Evolutionary conservation across 2,113 vertebrate species (phyloP), one percentile per base, ranked within the genome.

Genomic region (Pungitius pungitius): DNA sequence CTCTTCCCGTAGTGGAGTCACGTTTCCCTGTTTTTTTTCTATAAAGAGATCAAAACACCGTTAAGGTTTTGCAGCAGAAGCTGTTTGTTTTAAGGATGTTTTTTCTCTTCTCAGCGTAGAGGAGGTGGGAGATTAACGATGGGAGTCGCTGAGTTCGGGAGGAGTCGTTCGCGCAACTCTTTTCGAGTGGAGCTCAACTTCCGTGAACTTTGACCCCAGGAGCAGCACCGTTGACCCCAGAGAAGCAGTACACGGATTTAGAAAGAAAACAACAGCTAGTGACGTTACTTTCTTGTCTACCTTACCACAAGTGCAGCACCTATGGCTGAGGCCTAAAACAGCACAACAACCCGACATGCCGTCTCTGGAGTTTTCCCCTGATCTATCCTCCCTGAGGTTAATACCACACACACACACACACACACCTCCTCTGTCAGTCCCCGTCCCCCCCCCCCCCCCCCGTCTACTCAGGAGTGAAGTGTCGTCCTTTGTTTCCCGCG

Each of bases 341-440:
- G 43, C 65, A 74, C 69, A 78, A 71, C 75, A 77, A 75, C 47
- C 47, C 37, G 43, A 75, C 75, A 42, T 42, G 63, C 43, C 42
- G 75, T 77, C 79, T 81, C 85, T n/a, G 62, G 73, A 85, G 86
- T 73, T 78, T 67, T 22, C 12, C 54, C 27, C 58, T 26, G 40
- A 69, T 78, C 69, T 71, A 39, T 73, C 55, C 59, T 61, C 66
- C 83, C 77, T 56, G 63, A 87, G 73, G 78, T 80, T 51, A 78
- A 70, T 35, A 11, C 54, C 69, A 74, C 57, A 60, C 71, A 51
- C n/a, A 57, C 73, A 69, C 69, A 62, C 57, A 37, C 27, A 69
- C 54, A 45, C 64, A 33, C 54, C 35, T 15, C 72, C 13, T 54
- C 64, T 30, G 1, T 30, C 30, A 30, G 30, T 4, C 30, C 30